Evolutionary conservation across 2,888 invertebrate genomes (phyloP), one percentile per base, ranked within the genome.

Genomic region (Gnatocerus cornutus): DNA sequence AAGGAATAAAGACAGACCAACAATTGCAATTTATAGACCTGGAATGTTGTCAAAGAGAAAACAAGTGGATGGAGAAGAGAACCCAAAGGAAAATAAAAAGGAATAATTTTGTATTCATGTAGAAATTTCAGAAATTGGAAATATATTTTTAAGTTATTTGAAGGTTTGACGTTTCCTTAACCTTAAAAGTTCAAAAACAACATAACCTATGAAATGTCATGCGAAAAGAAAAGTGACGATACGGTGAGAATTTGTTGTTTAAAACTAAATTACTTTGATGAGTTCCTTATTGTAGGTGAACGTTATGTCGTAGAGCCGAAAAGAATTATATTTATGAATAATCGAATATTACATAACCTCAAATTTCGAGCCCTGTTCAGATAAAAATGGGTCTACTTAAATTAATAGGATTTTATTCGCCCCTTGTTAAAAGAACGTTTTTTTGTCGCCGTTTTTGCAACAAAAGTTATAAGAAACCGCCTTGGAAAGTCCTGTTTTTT

Each of bases 11-110:
- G 96, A 96, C 86, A 92, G 96, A 43, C 97, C 97, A 16, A 93
- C 95, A 45, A 90, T 96, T 82, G 93, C 93, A 70, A 93, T 97
- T 75, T 97, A 97, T 84, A 91, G 96, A 76, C 97, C 97, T 0
- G 95, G 95, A 14, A 95, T 93, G 93, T 90, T 93, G n/a, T 90
- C 89, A 78, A 91, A 92, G 81, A 90, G 92, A 77, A 92, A 91
- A 81, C 90, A 91, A 76, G 87, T 88, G 53, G 81, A 82, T 52
- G 80, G 78, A 58, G 88, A 88, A 75, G 87, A 86, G 52, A 87
- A 88, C 71, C 87, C 86, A 43, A 76, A 65, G 63, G 79, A 80
- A 21, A 16, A 10, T 21, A 61, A 50, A 39, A 61, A 61, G 12
- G 61, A 61, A 16, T 61, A 61, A 50, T 10, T 12, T 12, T 10